Evolutionary conservation across 37 sponge, comb jelly and placozoan genomes (phyloP), one percentile per base, ranked within the genome.

Genomic region (Tethya wilhelma): DNA sequence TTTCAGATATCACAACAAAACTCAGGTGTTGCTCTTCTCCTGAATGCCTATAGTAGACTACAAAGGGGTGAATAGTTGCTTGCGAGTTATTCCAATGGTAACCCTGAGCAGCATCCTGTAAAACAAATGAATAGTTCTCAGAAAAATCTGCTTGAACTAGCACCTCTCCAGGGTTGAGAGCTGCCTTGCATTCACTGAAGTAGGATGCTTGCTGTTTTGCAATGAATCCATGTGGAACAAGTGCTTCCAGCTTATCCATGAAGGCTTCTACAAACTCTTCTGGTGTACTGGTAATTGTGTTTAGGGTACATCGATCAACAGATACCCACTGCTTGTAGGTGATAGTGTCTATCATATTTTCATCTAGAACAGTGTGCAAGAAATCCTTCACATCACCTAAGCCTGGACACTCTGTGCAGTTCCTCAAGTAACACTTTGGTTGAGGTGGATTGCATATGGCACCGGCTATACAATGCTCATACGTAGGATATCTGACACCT

Each of bases 41-140:
- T 20, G 30, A n/a, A 23, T 60, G 14, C 14, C 53, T 49, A 26
- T 60, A 60, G 28, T 60, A 60, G 28, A n/a, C 63, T 17, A 60
- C 63, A n/a, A 60, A 38, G 40, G 38, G 38, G 23, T 67, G 41
- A n/a, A 67, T 37, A 38, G 40, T 82, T 31, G 83, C 74, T 11
- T 82, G 65, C 22, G 83, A 33, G 29, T 82, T 82, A 42, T 82
- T 82, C 83, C 83, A 82, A 46, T 82, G 74, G 43, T 72, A 72
- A 4, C 74, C 84, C 44, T 83, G 84, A 23, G 67, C 67, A 38
- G 71, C 82, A 69, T 80, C 81, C 36, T 80, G 69, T 25, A 80
- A 19, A 33, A 74, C 29, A 83, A 83, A 74, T 19, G 59, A 46
- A 84, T 75, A 78, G 60, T 85, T 85, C 53, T 78, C 73, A n/a